Percentiles rank a stretch among this genome's conserved stretches.
These are phyloP conservation scores for Muntiacus muntjak DNA, from an alignment of 2,113 vertebrate genomes.

Conservation along the genomic window DNA sequence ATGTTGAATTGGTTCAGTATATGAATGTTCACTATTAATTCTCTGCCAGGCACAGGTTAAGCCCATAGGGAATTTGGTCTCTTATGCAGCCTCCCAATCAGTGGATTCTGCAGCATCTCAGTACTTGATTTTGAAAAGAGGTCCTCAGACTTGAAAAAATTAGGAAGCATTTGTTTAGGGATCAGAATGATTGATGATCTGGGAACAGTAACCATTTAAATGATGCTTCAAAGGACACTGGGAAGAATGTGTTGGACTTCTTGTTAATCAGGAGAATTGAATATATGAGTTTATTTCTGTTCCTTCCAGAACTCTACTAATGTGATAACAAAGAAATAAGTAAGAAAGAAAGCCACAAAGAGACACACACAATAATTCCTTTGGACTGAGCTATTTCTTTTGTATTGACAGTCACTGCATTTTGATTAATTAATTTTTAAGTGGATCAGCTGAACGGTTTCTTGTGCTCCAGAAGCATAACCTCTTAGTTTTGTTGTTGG, in stretches of 20 bases:
- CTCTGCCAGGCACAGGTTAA: neutral
- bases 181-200: neutral
- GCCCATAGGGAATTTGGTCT: neutral
- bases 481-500: rapidly evolving
- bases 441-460: too few relatives aligned
- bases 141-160: neutral
- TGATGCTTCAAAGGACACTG: neutral
- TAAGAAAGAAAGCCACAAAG: neutral
- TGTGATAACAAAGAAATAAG: neutral
- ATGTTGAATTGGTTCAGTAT: neutral
- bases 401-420: neutral
- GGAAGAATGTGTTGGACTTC: neutral
- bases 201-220: neutral
- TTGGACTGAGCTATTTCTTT: neutral
- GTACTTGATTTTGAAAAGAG: neutral
- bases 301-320: neutral
- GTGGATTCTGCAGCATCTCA: neutral
- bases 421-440: neutral
- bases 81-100: neutral
- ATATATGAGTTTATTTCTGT: neutral
- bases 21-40: neutral
- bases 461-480: neutral
- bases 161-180: neutral
- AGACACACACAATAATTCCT: neutral
- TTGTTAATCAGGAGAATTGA: neutral